Conservation (phyloP, 2,888 invertebrate species). For the Mermis nigrescens region DNA sequence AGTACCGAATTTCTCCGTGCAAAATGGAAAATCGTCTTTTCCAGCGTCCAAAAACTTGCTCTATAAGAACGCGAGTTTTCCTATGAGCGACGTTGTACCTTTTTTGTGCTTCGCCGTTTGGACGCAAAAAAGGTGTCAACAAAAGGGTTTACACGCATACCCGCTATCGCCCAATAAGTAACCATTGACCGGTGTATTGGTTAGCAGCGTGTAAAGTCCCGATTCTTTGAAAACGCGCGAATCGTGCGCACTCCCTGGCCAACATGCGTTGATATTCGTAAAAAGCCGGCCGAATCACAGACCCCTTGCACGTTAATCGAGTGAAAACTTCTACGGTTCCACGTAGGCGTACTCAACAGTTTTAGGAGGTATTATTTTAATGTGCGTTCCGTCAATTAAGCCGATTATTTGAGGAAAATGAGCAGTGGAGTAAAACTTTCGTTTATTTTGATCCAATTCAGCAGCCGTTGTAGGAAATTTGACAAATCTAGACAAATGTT, state of each 20-base stretch:
- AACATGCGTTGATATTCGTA: slow-evolving; percentile 15
- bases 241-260: slow-evolving; percentile 19
- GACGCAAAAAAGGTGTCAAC: background rate
- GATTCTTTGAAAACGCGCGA: slow-evolving; percentile 14
- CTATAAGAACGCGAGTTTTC: background rate
- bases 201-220: background rate
- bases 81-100: background rate
- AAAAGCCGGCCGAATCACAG: slow-evolving; percentile 10
- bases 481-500: no score
- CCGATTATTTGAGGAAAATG: no score
- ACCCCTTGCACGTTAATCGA: no score
- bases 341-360: no score
- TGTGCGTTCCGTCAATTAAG: no score
- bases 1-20: background rate
- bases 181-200: background rate
- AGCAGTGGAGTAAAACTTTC: no score
- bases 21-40: background rate
- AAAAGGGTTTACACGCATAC: background rate
- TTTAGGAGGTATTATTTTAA: no score
- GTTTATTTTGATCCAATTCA: no score
- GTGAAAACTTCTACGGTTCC: no score
- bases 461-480: no score
- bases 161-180: background rate
- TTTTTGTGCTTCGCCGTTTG: background rate
- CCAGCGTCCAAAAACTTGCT: background rate